Evolutionary conservation across 2,888 invertebrate species (phyloP), one percentile per base, ranked within the genome.

Genomic region (Dorcus parallelipipedus): DNA sequence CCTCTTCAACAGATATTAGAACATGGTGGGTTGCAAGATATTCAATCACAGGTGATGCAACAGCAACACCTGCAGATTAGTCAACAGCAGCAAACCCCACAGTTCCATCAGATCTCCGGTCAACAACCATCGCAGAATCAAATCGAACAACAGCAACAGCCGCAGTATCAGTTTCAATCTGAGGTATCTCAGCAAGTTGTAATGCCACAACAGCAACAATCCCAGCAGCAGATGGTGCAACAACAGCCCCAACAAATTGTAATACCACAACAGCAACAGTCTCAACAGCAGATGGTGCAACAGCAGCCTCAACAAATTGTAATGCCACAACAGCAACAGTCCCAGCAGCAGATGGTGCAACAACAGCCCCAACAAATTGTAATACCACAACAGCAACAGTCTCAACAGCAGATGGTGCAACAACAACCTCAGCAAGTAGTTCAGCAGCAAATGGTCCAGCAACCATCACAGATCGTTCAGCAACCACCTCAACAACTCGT

Each of bases 231-330:
- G n/a, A 38, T 20, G 23, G 39, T 26, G 9, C 41, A 52, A n/a
- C 52, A 49, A 38, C 17, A 33, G 3, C 14, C 42, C 9, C 42
- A 42, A 42, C 42, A 42, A 14, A 40, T 50, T 8, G 33, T 39
- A 9, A 52, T 49, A 5, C 40, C 61, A 38, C 67, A 67, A 59
- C 59, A 64, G 45, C 64, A 81, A 20, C 40, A 49, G 14, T 61
- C 77, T 80, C 74, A 82, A 40, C 78, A 79, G 0, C 81, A 81
- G 40, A 64, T 63, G 49, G 63, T 63, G 45, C 61, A 61, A 48
- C 60, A 58, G 33, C 59, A 62, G 23, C 9, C 33, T 9, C 56
- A 59, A 49, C 66, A 64, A 54, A 70, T 71, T 41, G 77, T 76
- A 58, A 71, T 80, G 41, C 59, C 58, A 57, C 63, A 60, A 53